Percentiles rank a stretch among this genome's conserved stretches.
Conservation (phyloP, 2,797 vertebrate genomes). For the Danionella dracula region DNA sequence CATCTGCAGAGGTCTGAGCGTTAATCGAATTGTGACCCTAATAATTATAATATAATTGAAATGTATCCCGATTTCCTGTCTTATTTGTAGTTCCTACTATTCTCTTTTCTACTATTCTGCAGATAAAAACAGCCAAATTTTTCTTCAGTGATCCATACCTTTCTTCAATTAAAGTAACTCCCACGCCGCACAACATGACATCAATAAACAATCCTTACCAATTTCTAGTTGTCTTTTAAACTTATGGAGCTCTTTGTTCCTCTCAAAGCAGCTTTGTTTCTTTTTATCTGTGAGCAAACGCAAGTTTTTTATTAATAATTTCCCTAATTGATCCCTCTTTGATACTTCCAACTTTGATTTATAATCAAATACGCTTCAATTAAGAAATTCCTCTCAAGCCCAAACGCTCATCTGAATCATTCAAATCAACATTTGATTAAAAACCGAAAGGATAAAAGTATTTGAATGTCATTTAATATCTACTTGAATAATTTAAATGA, state of each 20-base stretch:
- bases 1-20: no score
- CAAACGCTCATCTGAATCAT: conserved; percentile 9
- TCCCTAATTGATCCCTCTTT: conserved; percentile 10
- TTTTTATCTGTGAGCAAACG: conserved; percentile 12
- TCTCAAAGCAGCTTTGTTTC: background rate
- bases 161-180: no score
- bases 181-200: no score
- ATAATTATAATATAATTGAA: no score
- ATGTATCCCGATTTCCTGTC: no score
- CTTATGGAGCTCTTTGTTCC: background rate
- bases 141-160: no score
- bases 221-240: background rate
- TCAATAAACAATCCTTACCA: background rate
- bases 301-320: conserved; percentile 3
- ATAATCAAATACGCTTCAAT: background rate
- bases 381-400: conserved; percentile 1
- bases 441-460: background rate
- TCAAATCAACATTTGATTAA: conserved; percentile 6
- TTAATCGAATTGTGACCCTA: no score
- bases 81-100: no score
- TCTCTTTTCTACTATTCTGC: no score
- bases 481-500: background rate
- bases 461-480: background rate
- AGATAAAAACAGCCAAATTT: no score
- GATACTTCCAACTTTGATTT: background rate